Base-by-base conservation (phyloP, 1,140 invertebrate genomes). In the Drosophila eugracilis region DNA sequence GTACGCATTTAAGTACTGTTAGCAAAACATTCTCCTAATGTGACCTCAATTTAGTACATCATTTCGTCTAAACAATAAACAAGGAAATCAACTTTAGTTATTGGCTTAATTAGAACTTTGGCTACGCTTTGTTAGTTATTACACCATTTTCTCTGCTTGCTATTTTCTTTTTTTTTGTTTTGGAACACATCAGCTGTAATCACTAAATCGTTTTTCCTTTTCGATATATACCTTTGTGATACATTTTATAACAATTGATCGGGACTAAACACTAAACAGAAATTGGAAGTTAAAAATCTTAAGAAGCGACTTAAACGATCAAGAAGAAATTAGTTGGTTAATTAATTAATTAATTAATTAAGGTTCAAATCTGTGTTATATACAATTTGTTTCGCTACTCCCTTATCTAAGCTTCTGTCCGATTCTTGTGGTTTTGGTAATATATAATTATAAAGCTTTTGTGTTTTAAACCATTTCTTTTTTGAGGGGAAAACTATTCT, bases 151-250 rank as follows among this genome's bases (percentile, higher is more conserved):
- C 50, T 74, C n/a, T 62, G 17, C 54, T 52, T 63, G 50, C 59
- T 74, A 74, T 73, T 75, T n/a, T n/a, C n/a, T n/a, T n/a, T n/a
- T n/a, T n/a, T n/a, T n/a, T n/a, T n/a, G n/a, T n/a, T n/a, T 66
- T 81, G 74, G 83, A 86, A 86, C 81, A 86, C 77, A 86, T 86
- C 65, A 75, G 69, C 74, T 86, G 60, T 58, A 86, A 55, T 71
- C 58, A 65, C 42, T 63, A 58, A 72, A 67, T 67, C 21, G 47
- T 37, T 28, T 41, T 44, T 52, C 42, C 9, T 41, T 44, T 52
- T 52, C 9, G 24, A 17, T 65, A 24, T 47, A 30, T 19, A 67
- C 12, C 26, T 50, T 12, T 30, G 22, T 42, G 22, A 45, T 52
- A 41, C 59, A 71, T 49, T n/a, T n/a, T 65, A 59, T 54, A 72